These are phyloP conservation scores for Macropis europaea DNA, from an alignment of 2,888 invertebrate species.

Conservation along the genomic window DNA sequence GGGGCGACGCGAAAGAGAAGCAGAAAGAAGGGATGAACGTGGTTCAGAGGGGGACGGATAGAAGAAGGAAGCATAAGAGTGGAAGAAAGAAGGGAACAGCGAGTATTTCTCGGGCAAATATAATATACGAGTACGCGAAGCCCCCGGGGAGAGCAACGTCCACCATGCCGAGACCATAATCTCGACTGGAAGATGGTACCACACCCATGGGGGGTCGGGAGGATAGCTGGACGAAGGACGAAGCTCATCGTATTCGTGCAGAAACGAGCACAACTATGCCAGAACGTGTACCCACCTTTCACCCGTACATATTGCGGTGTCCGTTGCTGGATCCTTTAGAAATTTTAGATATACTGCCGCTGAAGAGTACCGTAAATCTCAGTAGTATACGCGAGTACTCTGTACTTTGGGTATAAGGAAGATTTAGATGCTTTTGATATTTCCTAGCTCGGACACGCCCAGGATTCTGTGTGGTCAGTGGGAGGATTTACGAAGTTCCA, in stretches of 20 bases:
- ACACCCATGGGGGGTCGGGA: conserved; percentile 70
- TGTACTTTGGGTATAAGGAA: too few relatives aligned
- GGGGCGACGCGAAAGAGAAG: neutral
- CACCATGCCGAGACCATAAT: conserved; percentile 57
- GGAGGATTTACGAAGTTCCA: too few relatives aligned
- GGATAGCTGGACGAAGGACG: conserved; percentile 30
- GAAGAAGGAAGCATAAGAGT: conserved; percentile 4
- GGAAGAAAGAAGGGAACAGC: conserved; percentile 1
- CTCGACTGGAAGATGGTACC: conserved; percentile 66
- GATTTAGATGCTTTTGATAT: too few relatives aligned
- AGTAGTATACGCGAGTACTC: too few relatives aligned
- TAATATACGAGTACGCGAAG: conserved; percentile 63
- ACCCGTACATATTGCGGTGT: conserved; percentile 38
- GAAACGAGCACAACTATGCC: neutral
- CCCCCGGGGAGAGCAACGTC: conserved; percentile 62
- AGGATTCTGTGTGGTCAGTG: too few relatives aligned
- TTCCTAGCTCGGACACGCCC: too few relatives aligned
- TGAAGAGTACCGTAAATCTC: too few relatives aligned
- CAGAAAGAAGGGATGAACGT: neutral
- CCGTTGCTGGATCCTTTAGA: neutral
- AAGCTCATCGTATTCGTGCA: conserved; percentile 2
- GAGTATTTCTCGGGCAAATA: conserved; percentile 62
- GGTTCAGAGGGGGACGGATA: neutral
- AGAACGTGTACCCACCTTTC: conserved; percentile 44
- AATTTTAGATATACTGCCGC: too few relatives aligned